Evolutionary conservation across 2,888 invertebrate species (phyloP).

Genomic region (Melanchra persicariae): DNA sequence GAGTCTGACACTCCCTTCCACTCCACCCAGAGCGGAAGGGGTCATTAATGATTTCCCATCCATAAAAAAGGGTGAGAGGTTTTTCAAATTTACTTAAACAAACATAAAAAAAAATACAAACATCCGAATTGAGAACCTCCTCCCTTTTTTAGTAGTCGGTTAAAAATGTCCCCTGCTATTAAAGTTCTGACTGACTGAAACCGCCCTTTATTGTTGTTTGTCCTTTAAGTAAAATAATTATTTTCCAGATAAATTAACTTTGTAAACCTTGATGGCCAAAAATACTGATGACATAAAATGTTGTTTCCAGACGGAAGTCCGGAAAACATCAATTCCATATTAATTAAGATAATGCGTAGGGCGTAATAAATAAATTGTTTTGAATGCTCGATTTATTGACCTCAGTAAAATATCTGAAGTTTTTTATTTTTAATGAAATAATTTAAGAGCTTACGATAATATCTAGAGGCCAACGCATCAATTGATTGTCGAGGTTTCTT

Average conservation of each 20-base stretch:
- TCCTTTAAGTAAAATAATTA: no score
- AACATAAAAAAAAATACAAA: no score
- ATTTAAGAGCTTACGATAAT: neutral
- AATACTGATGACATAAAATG: conserved; percentile 3
- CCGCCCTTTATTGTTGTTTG: no score
- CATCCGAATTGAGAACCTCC: no score
- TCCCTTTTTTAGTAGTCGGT: no score
- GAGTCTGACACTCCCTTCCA: no score
- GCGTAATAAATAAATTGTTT: neutral
- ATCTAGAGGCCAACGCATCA: neutral
- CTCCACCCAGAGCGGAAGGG: no score
- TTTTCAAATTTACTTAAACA: no score
- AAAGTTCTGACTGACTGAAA: no score
- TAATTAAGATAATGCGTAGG: conserved; percentile 1
- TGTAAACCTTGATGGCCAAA: neutral
- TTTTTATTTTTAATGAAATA: neutral
- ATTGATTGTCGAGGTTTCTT: neutral
- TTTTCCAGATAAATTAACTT: neutral
- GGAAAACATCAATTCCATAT: conserved; percentile 9
- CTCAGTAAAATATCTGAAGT: conserved; percentile 9
- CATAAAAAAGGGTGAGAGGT: no score
- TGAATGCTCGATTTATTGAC: conserved; percentile 22
- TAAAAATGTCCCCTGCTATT: no score
- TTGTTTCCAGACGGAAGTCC: conserved; percentile 23
- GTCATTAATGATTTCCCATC: no score